Evolutionary conservation across 2,113 vertebrate genomes (phyloP).

Genomic region (Gopherus flavomarginatus): DNA sequence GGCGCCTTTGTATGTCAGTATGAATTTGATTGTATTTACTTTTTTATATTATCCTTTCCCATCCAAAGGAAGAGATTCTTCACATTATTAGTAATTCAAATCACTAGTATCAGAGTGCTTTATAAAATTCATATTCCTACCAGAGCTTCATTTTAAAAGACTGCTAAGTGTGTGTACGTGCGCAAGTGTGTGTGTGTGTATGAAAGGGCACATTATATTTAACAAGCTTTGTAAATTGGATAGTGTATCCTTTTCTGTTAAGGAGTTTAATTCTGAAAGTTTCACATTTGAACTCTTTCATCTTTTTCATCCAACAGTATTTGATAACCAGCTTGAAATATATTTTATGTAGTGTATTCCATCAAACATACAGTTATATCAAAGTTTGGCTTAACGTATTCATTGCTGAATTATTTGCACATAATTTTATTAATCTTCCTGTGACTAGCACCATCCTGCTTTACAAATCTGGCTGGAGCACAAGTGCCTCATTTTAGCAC

Average conservation of each 20-base stretch:
- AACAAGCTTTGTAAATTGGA: neutral
- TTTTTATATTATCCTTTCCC: neutral
- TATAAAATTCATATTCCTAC: neutral
- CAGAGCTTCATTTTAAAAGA: neutral
- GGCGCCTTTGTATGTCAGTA: neutral
- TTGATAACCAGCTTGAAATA: neutral
- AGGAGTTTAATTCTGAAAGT: neutral
- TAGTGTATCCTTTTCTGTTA: neutral
- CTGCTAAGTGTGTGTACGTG: neutral
- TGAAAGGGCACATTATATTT: neutral
- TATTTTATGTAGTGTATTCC: neutral
- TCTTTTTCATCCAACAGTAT: neutral
- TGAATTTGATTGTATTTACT: neutral
- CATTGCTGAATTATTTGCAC: neutral
- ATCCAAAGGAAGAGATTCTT: neutral
- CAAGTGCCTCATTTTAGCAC: neutral
- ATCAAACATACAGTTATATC: neutral
- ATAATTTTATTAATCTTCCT: neutral
- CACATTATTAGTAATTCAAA: neutral
- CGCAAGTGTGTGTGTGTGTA: neutral
- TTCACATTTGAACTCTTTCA: neutral
- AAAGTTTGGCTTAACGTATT: neutral
- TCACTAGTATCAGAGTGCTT: conserved; percentile 14
- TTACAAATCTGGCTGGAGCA: neutral
- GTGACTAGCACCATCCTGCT: neutral